Percentiles rank a stretch among this genome's conserved stretches.
phyloP scores from a whole-genome alignment of 2,888 invertebrate species.

The Isotomurus palustris region DNA sequence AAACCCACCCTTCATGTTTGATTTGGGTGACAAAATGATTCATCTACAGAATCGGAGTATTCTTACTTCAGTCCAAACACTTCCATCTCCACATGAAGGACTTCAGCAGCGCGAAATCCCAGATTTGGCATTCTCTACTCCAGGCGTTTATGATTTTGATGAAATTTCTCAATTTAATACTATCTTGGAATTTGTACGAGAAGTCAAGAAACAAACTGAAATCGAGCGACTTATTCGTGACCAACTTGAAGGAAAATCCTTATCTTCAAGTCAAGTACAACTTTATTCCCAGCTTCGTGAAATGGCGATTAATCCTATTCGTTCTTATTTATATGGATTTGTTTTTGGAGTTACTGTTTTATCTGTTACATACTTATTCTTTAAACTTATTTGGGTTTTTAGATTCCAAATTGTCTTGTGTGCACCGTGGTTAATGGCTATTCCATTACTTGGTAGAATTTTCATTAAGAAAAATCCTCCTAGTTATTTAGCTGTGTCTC shows the following conservation, averaged over 20 bases:
- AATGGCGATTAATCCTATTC: background rate
- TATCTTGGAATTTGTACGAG: background rate
- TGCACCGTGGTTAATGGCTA: no score
- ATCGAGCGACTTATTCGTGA: background rate
- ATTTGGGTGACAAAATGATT: background rate
- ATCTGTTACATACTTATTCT: background rate
- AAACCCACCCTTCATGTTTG: background rate
- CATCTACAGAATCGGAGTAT: background rate
- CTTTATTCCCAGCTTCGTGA: background rate
- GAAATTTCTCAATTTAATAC: background rate
- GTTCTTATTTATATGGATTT: background rate
- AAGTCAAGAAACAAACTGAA: background rate
- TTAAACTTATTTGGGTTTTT: background rate
- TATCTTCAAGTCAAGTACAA: background rate
- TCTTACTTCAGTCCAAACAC: background rate
- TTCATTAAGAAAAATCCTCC: no score
- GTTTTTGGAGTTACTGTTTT: background rate
- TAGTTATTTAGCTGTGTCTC: no score
- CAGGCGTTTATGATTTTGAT: slow-evolving; percentile 1
- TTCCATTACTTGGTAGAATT: no score
- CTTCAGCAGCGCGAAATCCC: background rate
- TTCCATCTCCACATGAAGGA: slow-evolving; percentile 4
- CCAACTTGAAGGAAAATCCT: background rate
- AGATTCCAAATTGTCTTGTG: background rate
- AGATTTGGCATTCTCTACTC: background rate